A percentile compares a stretch with the other conserved stretches of the same genome.
Conservation (phyloP, 2,888 invertebrate genomes). For the Drosophila borborema region DNA sequence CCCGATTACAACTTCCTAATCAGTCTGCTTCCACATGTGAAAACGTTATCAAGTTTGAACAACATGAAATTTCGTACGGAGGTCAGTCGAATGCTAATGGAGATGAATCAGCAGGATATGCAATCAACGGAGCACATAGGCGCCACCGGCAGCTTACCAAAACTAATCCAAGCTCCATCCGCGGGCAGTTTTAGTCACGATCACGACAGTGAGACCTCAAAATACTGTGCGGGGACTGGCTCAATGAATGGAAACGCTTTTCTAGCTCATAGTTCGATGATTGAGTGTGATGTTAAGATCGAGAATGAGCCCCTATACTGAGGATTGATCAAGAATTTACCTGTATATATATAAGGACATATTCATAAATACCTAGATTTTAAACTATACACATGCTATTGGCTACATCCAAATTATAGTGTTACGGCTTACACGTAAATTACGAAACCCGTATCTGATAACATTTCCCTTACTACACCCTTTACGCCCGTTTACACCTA, state of each 20-base stretch:
- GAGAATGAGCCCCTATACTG: slow-evolving; percentile 60
- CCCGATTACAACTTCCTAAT: slow-evolving; percentile 67
- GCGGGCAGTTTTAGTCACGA: neutral
- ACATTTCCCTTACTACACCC: neutral
- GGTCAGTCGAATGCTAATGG: slow-evolving; percentile 60
- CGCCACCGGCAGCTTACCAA: slow-evolving; percentile 18
- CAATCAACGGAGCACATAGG: neutral
- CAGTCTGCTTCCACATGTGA: slow-evolving; percentile 67
- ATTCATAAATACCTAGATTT: neutral
- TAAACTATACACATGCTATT: neutral
- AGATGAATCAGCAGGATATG: slow-evolving; percentile 56
- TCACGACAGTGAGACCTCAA: slow-evolving; percentile 8
- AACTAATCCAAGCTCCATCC: slow-evolving; percentile 32
- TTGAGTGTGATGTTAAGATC: slow-evolving; percentile 71
- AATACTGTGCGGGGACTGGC: slow-evolving; percentile 1
- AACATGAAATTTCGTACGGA: slow-evolving; percentile 68
- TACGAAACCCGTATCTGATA: too few species aligned
- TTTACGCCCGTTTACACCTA: neutral
- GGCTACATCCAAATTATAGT: slow-evolving; percentile 25
- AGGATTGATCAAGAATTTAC: slow-evolving; percentile 10
- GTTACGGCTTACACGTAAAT: neutral
- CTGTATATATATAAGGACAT: slow-evolving; percentile 10
- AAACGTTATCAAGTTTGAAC: slow-evolving; percentile 54
- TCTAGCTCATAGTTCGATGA: slow-evolving; percentile 47
- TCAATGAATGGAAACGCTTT: slow-evolving; percentile 14